Percentiles rank a stretch among this genome's conserved stretches.
These are phyloP conservation scores for Hololepta plana DNA, from an alignment of 2,888 invertebrate species.

Conservation along the genomic window DNA sequence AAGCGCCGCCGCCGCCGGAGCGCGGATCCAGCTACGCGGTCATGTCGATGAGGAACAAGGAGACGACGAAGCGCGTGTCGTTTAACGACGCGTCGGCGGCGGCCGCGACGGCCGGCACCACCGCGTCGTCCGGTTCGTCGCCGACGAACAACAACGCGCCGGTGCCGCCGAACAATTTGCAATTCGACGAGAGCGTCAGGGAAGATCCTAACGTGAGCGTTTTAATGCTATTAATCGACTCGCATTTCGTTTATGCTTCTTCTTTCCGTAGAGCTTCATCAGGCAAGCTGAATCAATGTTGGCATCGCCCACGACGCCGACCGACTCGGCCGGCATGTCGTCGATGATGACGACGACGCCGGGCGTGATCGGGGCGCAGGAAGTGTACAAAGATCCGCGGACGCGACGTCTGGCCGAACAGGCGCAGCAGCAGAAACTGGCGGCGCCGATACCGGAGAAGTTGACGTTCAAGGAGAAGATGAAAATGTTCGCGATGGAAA, in stretches of 20 bases:
- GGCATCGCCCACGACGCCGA: slow-evolving; percentile 57
- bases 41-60: slow-evolving; percentile 43
- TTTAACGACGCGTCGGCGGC: slow-evolving; percentile 24
- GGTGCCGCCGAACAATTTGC: slow-evolving; percentile 27
- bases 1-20: slow-evolving; percentile 62
- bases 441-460: slow-evolving; percentile 66
- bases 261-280: slow-evolving; percentile 45
- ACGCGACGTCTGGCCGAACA: slow-evolving; percentile 71
- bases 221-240: slow-evolving; percentile 2
- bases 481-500: slow-evolving; percentile 97
- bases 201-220: slow-evolving; percentile 77
- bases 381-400: slow-evolving; percentile 92
- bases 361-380: slow-evolving; percentile 95
- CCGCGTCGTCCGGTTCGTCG: no score
- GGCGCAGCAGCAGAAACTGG: slow-evolving; percentile 38
- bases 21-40: slow-evolving; percentile 76
- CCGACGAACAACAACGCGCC: no score
- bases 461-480: slow-evolving; percentile 97
- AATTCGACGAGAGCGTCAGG: slow-evolving; percentile 30
- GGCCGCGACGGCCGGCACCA: slow-evolving; percentile 20
- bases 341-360: slow-evolving; percentile 49
- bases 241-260: slow-evolving; percentile 4
- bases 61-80: slow-evolving; percentile 23
- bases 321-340: slow-evolving; percentile 30
- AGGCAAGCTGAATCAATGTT: slow-evolving; percentile 65